Evolutionary conservation across 2,113 vertebrate species (phyloP).

Genomic region (Saccopteryx bilineata): DNA sequence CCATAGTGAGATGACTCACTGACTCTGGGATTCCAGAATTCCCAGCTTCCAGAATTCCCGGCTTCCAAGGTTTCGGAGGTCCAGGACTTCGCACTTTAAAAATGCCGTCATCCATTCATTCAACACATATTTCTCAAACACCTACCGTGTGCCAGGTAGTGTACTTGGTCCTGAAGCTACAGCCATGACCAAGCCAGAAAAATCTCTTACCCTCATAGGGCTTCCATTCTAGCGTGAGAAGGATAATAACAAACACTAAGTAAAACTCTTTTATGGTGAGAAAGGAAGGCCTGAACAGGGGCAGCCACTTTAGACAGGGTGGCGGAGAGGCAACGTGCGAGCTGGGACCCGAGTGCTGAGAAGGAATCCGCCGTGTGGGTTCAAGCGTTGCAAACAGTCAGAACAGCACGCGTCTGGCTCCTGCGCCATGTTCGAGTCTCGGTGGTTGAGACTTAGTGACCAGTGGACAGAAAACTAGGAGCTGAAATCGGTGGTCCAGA

Average conservation of each 20-base stretch:
- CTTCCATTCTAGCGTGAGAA: background rate
- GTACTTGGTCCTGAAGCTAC: background rate
- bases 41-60: background rate
- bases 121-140: background rate
- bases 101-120: background rate
- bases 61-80: background rate
- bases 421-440: background rate
- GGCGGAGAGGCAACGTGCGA: too few relatives aligned
- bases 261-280: background rate
- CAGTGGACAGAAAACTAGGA: background rate
- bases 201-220: background rate
- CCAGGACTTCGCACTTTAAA: background rate
- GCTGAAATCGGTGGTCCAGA: conserved; percentile 26
- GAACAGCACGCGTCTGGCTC: background rate
- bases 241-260: background rate
- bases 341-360: background rate
- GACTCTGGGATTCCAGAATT: background rate
- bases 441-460: background rate
- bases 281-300: background rate
- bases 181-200: background rate
- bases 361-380: background rate
- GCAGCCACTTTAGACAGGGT: background rate
- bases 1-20: accelerated
- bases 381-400: background rate
- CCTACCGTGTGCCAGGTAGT: background rate